Evolutionary conservation across 2,797 vertebrate genomes (phyloP).

Genomic region (Podargus strigoides): DNA sequence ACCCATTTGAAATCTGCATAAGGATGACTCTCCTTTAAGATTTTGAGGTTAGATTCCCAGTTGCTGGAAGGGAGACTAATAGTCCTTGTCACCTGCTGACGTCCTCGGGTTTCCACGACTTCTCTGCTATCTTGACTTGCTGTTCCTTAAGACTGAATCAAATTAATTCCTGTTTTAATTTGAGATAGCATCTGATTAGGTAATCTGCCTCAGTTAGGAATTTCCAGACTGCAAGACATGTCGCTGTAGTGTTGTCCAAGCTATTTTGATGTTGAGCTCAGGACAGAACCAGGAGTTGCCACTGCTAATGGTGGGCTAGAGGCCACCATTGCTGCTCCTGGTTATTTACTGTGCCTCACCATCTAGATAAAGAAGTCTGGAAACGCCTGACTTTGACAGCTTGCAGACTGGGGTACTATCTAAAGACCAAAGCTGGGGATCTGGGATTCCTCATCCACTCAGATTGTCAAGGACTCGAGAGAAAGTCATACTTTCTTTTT

Average conservation of each 20-base stretch:
- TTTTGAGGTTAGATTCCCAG: not conserved
- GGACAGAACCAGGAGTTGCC: not conserved
- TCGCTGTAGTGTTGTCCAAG: not conserved
- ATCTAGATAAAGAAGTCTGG: not conserved
- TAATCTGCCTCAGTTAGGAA: not conserved
- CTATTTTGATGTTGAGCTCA: not conserved
- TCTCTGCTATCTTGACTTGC: not conserved
- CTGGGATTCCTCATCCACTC: not conserved
- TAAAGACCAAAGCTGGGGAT: not conserved
- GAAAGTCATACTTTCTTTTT: not conserved
- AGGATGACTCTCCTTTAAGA: not conserved
- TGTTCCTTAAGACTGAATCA: not conserved
- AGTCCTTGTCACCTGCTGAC: not conserved
- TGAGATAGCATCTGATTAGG: not conserved
- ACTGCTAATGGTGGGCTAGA: not conserved
- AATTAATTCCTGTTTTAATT: not conserved
- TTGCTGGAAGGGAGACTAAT: not conserved
- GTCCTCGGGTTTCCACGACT: not conserved
- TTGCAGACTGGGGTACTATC: not conserved
- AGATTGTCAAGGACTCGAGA: not conserved
- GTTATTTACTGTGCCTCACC: not conserved
- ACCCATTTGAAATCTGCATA: not conserved
- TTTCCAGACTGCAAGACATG: not conserved
- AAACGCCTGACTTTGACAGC: not conserved
- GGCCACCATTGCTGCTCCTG: not conserved